Conservation (phyloP, 2,113 vertebrate species). For the Cervus canadensis region DNA sequence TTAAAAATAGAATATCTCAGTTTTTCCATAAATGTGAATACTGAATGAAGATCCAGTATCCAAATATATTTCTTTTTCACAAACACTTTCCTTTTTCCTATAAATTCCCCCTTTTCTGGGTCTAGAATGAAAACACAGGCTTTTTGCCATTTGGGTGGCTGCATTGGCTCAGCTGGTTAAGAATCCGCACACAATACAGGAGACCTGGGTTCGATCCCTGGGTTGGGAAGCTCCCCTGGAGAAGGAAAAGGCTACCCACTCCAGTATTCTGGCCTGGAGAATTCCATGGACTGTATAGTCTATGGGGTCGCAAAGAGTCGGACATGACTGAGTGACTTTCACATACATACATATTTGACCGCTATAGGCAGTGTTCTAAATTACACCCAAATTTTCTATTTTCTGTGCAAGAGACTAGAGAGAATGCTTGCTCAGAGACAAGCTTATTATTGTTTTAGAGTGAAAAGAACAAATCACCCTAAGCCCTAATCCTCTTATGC, state of each 20-base stretch:
- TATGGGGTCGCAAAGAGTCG: rapidly evolving
- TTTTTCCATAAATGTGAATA: slow-evolving; percentile 19
- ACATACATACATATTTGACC: not conserved
- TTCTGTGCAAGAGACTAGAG: not conserved
- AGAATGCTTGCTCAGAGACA: not conserved
- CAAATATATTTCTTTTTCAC: slow-evolving; percentile 12
- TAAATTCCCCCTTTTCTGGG: not conserved
- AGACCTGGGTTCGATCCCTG: not conserved
- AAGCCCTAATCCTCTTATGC: not conserved
- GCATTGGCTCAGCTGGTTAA: not conserved
- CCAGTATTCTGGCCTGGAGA: not conserved
- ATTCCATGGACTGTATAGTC: not conserved
- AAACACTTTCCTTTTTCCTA: not conserved
- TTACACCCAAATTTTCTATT: not conserved
- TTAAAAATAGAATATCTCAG: slow-evolving; percentile 53
- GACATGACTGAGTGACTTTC: not conserved
- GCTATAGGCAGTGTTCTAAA: not conserved
- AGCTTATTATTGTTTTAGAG: not conserved
- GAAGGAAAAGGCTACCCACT: not conserved
- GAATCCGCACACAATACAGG: not conserved
- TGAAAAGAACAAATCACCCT: not conserved
- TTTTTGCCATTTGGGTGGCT: not conserved
- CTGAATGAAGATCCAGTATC: not conserved
- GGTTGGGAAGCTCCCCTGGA: not conserved
- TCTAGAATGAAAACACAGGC: not conserved